Percentiles rank a stretch among this genome's conserved stretches.
Evolutionary conservation across 2,888 invertebrate genomes (phyloP).

Genomic region (Amorpha juglandis): DNA sequence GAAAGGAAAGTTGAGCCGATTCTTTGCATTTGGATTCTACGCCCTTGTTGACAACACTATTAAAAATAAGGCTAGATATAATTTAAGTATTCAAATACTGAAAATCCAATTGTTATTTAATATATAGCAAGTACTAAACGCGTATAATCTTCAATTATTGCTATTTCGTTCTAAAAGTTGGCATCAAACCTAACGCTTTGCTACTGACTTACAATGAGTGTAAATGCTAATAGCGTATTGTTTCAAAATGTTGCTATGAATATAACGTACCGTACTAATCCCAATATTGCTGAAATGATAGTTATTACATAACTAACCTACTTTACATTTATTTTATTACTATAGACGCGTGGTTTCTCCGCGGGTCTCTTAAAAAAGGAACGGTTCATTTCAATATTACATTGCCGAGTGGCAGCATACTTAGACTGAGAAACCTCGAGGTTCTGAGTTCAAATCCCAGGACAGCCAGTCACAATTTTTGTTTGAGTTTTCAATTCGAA

Average conservation of each 20-base stretch:
- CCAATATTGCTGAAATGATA: background rate
- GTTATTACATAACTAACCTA: background rate
- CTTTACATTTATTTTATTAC: slow-evolving; percentile 8
- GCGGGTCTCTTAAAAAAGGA: too few species aligned
- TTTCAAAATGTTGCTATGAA: slow-evolving; percentile 11
- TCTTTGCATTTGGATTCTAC: too few species aligned
- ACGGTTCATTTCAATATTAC: too few species aligned
- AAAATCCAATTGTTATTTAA: slow-evolving; percentile 6
- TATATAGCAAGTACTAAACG: slow-evolving; percentile 5
- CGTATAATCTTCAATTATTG: slow-evolving; percentile 11
- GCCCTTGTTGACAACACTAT: too few species aligned
- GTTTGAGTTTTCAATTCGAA: too few species aligned
- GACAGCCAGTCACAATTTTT: too few species aligned
- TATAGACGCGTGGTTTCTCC: background rate
- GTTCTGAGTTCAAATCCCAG: too few species aligned
- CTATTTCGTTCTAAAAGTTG: slow-evolving; percentile 7
- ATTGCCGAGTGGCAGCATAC: too few species aligned
- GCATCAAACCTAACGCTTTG: slow-evolving; percentile 12
- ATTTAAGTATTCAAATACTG: background rate
- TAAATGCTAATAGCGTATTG: slow-evolving; percentile 19
- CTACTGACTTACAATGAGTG: slow-evolving; percentile 10
- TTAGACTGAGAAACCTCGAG: too few species aligned
- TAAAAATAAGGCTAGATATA: too few species aligned
- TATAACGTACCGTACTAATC: slow-evolving; percentile 6
- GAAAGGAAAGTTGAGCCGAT: too few species aligned